Base-by-base conservation (phyloP, 2,113 vertebrate species). In the Porphyrio hochstetteri region DNA sequence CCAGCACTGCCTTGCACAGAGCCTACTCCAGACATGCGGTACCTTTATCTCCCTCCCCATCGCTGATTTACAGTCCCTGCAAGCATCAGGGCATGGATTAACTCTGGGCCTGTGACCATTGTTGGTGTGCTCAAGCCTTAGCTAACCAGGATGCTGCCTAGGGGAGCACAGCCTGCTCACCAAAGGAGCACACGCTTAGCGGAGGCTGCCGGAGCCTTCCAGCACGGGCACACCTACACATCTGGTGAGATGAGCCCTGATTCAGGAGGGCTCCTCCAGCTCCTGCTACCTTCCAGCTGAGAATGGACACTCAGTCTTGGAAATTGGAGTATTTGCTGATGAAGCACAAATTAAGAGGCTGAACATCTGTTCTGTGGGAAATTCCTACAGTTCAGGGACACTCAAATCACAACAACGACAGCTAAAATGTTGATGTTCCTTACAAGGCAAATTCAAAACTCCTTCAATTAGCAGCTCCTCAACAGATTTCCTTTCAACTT, bases 361-460 rank as follows among this genome's bases (percentile, higher is more conserved):
- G 91, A 96, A 93, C 91, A 94, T 90, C 95, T 96, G 94, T 76
- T 96, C 87, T 80, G 70, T 80, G 75, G 91, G 91, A 95, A 95
- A 97, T 85, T 92, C 95, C 82, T 80, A 6, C 75, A 55, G 84
- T 79, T 82, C 1, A 6, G 89, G 77, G 57, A 86, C 64, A 65
- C 33, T 85, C 4, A 82, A 94, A 90, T 74, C 70, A 80, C 23
- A 24, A 60, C 65, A 85, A 96, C 63, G 93, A 86, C 82, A 82
- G 82, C 57, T 87, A 85, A 94, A 96, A 92, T 63, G 70, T 90
- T 91, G 86, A 67, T 91, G 85, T 92, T 95, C 89, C 82, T 92
- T 79, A 92, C 48, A 46, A 90, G 70, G 59, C 87, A 96, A 86
- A 94, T 89, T 84, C 92, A 86, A 53, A 82, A 80, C 36, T 94